phyloP scores from a whole-genome alignment of 1,140 invertebrate genomes.

The Scylla paramamosain region DNA sequence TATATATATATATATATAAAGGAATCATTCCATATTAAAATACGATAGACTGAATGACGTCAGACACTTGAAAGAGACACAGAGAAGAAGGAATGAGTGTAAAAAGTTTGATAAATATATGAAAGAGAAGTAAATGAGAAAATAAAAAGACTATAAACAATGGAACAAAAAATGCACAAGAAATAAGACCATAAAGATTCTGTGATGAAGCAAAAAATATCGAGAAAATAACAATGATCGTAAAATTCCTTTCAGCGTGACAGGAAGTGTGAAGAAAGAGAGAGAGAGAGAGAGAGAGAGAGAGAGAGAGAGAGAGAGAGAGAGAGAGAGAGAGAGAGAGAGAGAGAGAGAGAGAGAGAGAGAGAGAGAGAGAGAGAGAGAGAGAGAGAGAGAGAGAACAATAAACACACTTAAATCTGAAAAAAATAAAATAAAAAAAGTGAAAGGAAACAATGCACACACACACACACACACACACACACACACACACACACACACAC shows the following conservation, averaged over 20 bases:
- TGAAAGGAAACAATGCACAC: no score
- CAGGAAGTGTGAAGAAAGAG: not conserved
- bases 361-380: conserved; percentile 42
- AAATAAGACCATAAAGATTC: not conserved
- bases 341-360: conserved; percentile 35
- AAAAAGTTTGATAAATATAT: no score
- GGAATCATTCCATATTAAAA: not conserved
- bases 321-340: not conserved
- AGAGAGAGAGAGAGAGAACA: not conserved
- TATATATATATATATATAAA: no score
- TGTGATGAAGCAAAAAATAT: not conserved
- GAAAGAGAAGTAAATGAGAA: not conserved
- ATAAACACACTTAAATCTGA: no score
- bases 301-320: conserved; percentile 42
- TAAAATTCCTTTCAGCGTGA: no score
- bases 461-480: no score
- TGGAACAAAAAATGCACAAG: not conserved
- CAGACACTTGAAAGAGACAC: not conserved
- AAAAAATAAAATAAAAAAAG: no score
- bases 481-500: no score
- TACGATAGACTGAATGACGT: not conserved
- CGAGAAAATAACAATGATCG: conserved; percentile 2
- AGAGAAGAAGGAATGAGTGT: no score
- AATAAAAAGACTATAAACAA: not conserved
- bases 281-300: conserved; percentile 42